phyloP scores from a whole-genome alignment of 2,113 vertebrate genomes.

The Urocolius indicus region DNA sequence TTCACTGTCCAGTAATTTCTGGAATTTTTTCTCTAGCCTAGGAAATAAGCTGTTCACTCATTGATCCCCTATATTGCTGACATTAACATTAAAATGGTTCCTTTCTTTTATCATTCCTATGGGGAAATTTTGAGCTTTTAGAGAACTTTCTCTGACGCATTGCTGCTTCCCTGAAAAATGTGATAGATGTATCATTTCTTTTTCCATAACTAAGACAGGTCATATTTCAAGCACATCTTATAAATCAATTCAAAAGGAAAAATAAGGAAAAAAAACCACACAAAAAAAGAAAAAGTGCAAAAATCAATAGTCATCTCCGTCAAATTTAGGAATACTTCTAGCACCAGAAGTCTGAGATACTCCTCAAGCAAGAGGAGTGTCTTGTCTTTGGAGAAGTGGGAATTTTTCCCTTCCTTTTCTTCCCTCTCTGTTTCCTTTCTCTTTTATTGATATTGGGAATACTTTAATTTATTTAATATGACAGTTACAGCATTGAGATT shows the following conservation, averaged over 20 bases:
- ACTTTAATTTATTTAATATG: not conserved
- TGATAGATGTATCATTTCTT: not conserved
- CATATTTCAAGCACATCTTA: not conserved
- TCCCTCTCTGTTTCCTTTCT: not conserved
- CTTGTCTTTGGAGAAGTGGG: not conserved
- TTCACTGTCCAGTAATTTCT: not conserved
- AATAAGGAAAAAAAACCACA: not conserved
- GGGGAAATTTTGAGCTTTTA: not conserved
- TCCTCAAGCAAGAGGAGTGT: not conserved
- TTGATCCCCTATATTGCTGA: not conserved
- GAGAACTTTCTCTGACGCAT: not conserved
- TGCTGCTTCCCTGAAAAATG: not conserved
- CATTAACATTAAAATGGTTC: not conserved
- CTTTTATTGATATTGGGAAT: not conserved
- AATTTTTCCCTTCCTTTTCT: not conserved
- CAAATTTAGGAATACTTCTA: not conserved
- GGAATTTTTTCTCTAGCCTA: not conserved
- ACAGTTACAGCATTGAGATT: not conserved
- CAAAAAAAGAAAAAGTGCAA: not conserved
- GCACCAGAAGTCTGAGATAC: fast-evolving
- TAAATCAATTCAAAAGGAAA: not conserved
- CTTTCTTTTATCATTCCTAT: not conserved
- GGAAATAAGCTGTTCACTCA: not conserved
- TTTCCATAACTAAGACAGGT: not conserved
- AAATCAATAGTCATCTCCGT: not conserved